Evolutionary conservation across 2,113 vertebrate species (phyloP), one percentile per base, ranked within the genome.

Genomic region (Ageneiosus marmoratus): DNA sequence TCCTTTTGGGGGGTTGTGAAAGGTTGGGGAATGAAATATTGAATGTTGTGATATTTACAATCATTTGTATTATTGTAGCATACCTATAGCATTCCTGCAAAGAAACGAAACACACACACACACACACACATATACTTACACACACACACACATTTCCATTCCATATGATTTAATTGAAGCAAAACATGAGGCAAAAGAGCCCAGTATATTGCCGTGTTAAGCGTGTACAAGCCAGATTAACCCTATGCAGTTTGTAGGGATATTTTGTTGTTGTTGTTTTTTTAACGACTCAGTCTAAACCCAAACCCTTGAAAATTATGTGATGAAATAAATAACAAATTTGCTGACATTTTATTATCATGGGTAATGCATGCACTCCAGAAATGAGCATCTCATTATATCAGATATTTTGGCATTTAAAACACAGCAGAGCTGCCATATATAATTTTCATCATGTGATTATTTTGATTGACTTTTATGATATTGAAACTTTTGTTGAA

Each of bases 1-100:
- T 94, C 92, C 93, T 93, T 91, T 91, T 90, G 91, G 1, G 41
- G 29, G 44, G 24, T 78, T 65, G 34, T 82, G 27, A 55, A 50
- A 44, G 9, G 27, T 27, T 69, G 48, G 63, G 69, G 50, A 10
- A 16, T 56, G 22, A 77, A 78, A 78, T 46, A 16, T 58, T 41
- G 15, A 44, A 77, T 69, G 69, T 77, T 83, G 74, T 77, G 48
- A 74, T 87, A 86, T 90, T 32, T 88, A 87, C 85, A 85, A 37
- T 76, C 50, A 70, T 55, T 85, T 77, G 82, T 84, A 81, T 84
- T 84, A 67, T 56, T 83, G 65, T 81, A 84, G 84, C 82, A 74
- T 48, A 3, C 37, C 37, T 41, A 82, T 82, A 80, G 86, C 89
- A 90, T 92, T 92, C 89, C 86, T 84, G 32, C 82, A 84, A 86